Evolutionary conservation across 2,888 invertebrate genomes (phyloP), one percentile per base, ranked within the genome.

Genomic region (Autographa gamma): DNA sequence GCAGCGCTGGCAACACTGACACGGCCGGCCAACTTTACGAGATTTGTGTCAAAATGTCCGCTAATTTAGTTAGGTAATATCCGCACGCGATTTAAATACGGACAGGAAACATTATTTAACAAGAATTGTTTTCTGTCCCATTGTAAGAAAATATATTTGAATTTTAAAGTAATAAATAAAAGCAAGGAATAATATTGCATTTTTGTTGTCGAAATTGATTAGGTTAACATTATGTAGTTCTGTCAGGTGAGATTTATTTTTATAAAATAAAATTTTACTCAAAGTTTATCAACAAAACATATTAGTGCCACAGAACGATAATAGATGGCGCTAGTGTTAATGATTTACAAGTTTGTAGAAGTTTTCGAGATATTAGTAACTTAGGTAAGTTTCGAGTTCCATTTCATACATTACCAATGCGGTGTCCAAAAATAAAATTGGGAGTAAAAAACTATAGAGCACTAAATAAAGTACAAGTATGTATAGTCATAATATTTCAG

Each of bases 1-100:
- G 63, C 77, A 77, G 72, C 74, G 80, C 81, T 76, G 69, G 80
- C 79, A 82, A 79, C 66, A 67, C 79, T 78, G 81, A 65, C 76
- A 78, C 68, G 76, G 71, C 69, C 59, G 58, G 66, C 64, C 48
- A 66, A 74, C 73, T 73, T 73, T 67, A 56, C 73, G 38, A 66
- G 31, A 74, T 76, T 63, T 67, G 66, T 72, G 76, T 74, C 69
- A 70, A 68, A 78, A 63, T 63, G 1, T 66, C 16, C 31, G 31
- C 65, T 60, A 25, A 63, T 43, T 71, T 31, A 18, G 19, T 62
- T 68, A 60, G 13, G 59, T 25, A 25, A n/a, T 60, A n/a, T 34
- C 41, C 32, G 14, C 34, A 64, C 34, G 54, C 13, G 52, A 60
- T 63, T 72, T 32, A 7, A 19, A 25, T 56, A 38, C n/a, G 54